A percentile compares a stretch with the other conserved stretches of the same genome.
phyloP scores from a whole-genome alignment of 2,797 vertebrate species.

The Chloroceryle inda region DNA sequence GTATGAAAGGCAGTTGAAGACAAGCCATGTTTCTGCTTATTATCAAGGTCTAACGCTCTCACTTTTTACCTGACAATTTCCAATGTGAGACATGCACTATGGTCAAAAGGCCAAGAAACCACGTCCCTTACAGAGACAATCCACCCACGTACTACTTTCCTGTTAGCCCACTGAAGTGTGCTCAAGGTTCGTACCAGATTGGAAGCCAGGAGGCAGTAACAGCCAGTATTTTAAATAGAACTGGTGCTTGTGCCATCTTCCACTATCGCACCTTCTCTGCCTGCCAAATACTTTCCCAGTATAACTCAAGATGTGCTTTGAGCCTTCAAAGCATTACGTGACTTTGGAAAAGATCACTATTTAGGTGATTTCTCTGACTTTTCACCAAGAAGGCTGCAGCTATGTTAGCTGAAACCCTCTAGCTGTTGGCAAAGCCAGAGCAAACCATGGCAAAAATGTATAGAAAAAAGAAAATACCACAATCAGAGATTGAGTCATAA shows the following conservation, averaged over 20 bases:
- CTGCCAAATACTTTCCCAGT: background rate
- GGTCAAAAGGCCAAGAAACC: background rate
- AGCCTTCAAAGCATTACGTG: background rate
- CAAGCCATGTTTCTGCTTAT: background rate
- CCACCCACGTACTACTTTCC: background rate
- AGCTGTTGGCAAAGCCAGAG: background rate
- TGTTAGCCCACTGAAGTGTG: background rate
- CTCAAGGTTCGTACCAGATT: background rate
- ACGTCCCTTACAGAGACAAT: background rate
- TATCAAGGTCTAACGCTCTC: background rate
- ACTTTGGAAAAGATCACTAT: background rate
- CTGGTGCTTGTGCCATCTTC: background rate
- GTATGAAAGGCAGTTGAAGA: background rate
- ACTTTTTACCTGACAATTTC: background rate
- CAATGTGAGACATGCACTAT: fast-evolving
- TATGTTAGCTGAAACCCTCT: background rate
- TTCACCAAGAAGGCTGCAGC: background rate
- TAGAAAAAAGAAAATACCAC: background rate
- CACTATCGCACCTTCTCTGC: background rate
- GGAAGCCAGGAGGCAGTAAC: background rate
- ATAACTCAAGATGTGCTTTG: background rate
- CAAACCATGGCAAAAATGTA: background rate
- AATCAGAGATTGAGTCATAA: background rate
- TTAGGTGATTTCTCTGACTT: background rate
- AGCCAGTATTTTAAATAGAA: background rate